Evolutionary conservation across 2,797 vertebrate genomes (phyloP), one percentile per base, ranked within the genome.

Genomic region (Heterohyrax brucei): DNA sequence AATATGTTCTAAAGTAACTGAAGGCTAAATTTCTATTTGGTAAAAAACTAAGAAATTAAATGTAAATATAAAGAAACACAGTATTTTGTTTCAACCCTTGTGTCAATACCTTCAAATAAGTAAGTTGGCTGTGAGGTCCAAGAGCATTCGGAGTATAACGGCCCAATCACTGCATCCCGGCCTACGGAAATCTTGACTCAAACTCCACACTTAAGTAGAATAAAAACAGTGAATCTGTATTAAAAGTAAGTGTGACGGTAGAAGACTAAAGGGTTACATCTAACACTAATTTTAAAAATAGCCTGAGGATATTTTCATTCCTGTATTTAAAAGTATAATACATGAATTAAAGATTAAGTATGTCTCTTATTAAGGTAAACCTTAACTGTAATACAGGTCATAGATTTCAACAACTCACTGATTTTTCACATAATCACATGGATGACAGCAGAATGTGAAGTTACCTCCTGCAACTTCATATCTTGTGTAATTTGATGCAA

Each of bases 181-280:
- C 48, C 93, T 84, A 79, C 91, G 78, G 96, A 98, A 94, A 62
- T 18, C 44, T 50, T 94, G 53, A 96, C 88, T 93, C 83, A 96
- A 97, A 97, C 87, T 91, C 16, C 92, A 95, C 48, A 10, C 72
- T 95, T 93, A 97, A 96, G 78, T 48, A 96, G 26, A 70, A 95
- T 84, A 73, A 85, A 96, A 75, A 91, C 8, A 97, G 16, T 50
- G 80, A 96, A 89, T 22, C 50, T 33, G 33, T 91, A 85, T 92
- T 96, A 89, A 90, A 94, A 89, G 50, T 87, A 96, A 72, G 0
- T 83, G 61, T 72, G 91, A 3, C 6, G 19, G 21, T 13, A 64
- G 24, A 0, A 79, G 93, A 91, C 1, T 81, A 91, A 93, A 46
- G 26, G 95, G 85, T 28, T 75, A 28, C 33, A 68, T 50, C 30